Evolutionary conservation across 2,888 invertebrate genomes (phyloP).

Genomic region (Ametastegia equiseti): DNA sequence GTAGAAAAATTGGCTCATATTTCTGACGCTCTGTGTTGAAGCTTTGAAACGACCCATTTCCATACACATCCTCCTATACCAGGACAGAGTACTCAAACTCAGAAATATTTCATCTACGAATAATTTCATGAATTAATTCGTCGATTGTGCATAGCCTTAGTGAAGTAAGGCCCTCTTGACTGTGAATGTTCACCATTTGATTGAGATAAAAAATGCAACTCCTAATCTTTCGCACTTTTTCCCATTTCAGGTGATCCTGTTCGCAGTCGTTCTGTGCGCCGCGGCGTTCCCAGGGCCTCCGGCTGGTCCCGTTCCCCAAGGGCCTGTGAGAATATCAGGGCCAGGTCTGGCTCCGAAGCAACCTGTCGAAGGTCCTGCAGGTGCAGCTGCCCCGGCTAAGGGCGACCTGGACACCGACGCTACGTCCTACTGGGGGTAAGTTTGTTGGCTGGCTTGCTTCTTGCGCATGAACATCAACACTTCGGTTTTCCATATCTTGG

Average conservation of each 20-base stretch:
- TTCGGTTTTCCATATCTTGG: neutral
- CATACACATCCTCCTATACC: too few relatives aligned
- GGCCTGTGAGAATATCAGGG: neutral
- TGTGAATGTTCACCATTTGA: neutral
- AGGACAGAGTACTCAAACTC: too few relatives aligned
- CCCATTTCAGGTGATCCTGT: neutral
- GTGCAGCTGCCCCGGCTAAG: neutral
- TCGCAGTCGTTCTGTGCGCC: neutral
- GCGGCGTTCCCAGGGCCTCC: neutral
- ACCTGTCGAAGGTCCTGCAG: neutral
- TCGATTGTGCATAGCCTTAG: neutral
- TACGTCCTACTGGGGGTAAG: neutral
- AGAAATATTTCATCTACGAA: too few relatives aligned
- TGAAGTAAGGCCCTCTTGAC: neutral
- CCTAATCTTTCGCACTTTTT: neutral
- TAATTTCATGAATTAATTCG: too few relatives aligned
- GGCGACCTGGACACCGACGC: conserved; percentile 21
- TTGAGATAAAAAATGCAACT: neutral
- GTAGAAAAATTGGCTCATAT: too few relatives aligned
- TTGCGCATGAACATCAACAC: neutral
- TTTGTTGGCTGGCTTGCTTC: neutral
- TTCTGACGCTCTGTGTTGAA: too few relatives aligned
- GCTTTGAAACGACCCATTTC: too few relatives aligned
- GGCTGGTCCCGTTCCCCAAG: neutral
- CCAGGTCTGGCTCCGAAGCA: neutral